Conservation (phyloP, 2,888 invertebrate genomes). For the Lepidochitona cinerea region DNA sequence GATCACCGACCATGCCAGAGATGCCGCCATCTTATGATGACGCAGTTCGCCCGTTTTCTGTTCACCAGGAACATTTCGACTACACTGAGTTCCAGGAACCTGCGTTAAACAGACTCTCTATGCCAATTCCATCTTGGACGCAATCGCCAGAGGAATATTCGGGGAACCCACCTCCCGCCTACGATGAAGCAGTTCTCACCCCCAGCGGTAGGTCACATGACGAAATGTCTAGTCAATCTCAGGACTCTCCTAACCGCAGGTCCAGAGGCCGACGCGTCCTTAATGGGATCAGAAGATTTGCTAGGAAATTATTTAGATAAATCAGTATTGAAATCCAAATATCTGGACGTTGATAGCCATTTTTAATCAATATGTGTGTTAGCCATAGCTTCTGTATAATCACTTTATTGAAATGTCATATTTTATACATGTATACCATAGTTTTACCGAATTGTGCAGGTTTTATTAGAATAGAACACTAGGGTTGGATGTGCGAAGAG, state of each 20-base stretch:
- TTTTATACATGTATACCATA: no score
- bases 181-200: not conserved
- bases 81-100: not conserved
- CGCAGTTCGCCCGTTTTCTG: not conserved
- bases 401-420: no score
- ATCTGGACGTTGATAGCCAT: no score
- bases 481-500: no score
- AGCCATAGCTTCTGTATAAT: no score
- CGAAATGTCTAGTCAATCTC: not conserved
- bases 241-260: not conserved
- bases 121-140: not conserved
- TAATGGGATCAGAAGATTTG: not conserved
- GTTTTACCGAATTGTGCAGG: no score
- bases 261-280: not conserved
- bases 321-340: no score
- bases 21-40: slow-evolving; percentile 3
- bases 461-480: no score
- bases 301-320: not conserved
- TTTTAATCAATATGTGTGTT: no score
- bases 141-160: not conserved
- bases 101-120: not conserved
- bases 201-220: not conserved
- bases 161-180: not conserved
- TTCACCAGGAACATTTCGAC: slow-evolving; percentile 1
- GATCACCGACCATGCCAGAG: not conserved